Conservation (phyloP, 2,797 vertebrate genomes). For the Hapalemur alaotrensis region DNA sequence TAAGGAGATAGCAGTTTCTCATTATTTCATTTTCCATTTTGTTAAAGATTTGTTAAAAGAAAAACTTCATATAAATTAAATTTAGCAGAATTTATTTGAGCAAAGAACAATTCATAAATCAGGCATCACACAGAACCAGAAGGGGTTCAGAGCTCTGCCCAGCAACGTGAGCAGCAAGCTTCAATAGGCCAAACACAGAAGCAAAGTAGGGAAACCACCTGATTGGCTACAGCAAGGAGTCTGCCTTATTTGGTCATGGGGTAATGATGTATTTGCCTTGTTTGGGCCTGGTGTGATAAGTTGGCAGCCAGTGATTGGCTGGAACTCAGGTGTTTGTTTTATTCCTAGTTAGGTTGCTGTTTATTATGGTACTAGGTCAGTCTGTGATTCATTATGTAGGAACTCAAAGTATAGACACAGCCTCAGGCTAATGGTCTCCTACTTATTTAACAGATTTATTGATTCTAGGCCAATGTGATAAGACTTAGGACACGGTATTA, state of each 20-base stretch:
- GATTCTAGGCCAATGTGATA: not conserved
- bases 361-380: not conserved
- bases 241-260: not conserved
- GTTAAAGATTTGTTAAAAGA: constrained; percentile 18
- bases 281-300: not conserved
- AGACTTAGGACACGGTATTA: not conserved
- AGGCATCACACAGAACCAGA: not conserved
- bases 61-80: not conserved
- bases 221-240: not conserved
- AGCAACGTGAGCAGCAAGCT: not conserved
- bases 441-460: not conserved
- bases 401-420: not conserved
- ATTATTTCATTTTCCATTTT: constrained; percentile 13
- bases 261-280: not conserved
- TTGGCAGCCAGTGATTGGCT: not conserved
- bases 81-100: not conserved
- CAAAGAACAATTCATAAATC: not conserved
- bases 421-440: not conserved
- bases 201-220: not conserved
- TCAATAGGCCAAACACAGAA: not conserved
- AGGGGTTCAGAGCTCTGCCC: not conserved
- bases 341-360: not conserved
- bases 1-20: not conserved
- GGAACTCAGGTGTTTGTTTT: not conserved
- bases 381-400: not conserved